These are phyloP conservation scores for Myzus persicae DNA, from an alignment of 1,140 invertebrate genomes.

Conservation along the genomic window DNA sequence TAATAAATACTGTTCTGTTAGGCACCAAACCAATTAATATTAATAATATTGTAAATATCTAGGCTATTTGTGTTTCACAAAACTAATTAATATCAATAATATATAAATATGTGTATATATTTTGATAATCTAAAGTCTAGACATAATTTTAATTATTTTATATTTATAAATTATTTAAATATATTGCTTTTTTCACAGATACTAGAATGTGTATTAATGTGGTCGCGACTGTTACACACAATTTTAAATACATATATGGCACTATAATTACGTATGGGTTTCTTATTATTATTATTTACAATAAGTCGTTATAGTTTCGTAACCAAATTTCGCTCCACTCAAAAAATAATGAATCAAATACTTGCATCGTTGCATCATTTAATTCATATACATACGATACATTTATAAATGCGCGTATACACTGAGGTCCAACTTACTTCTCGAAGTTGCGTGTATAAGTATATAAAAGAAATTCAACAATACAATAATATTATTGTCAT, in stretches of 20 bases:
- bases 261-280: neutral
- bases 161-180: neutral
- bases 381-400: neutral
- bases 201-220: neutral
- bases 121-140: neutral
- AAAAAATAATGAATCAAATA: neutral
- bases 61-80: neutral
- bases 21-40: too few species aligned
- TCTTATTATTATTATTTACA: neutral
- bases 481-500: constrained; percentile 8
- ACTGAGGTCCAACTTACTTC: neutral
- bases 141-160: neutral
- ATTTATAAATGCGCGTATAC: neutral
- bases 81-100: neutral
- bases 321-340: neutral
- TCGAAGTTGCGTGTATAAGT: neutral
- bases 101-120: neutral
- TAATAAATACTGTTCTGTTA: too few species aligned
- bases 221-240: neutral
- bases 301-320: constrained; percentile 1
- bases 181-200: neutral
- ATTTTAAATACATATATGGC: neutral
- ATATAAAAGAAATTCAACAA: constrained; percentile 19
- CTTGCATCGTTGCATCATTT: neutral
- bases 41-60: neutral